Evolutionary conservation across 2,113 vertebrate species (phyloP).

Genomic region (Fulmarus glacialis): DNA sequence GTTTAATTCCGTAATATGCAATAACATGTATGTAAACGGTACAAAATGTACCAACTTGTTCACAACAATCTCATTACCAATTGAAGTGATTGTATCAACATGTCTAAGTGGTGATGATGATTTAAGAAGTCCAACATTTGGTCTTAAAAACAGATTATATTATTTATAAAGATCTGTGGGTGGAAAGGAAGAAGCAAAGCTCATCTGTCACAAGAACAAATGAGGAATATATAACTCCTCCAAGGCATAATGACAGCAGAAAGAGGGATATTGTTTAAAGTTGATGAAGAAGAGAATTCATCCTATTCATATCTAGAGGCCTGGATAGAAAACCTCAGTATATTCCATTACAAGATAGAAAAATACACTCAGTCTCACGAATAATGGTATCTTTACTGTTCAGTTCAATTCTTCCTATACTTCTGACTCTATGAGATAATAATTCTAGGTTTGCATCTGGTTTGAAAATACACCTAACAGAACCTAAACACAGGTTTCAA

Average conservation of each 20-base stretch:
- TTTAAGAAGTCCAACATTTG: slow-evolving; percentile 14
- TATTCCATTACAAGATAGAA: background rate
- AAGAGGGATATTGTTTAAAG: slow-evolving; percentile 29
- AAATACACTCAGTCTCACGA: background rate
- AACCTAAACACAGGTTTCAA: background rate
- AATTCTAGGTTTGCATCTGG: background rate
- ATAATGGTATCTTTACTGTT: background rate
- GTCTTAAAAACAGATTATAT: slow-evolving; percentile 54
- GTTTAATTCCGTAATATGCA: slow-evolving; percentile 15
- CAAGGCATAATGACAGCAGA: slow-evolving; percentile 22
- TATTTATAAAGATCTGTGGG: slow-evolving; percentile 60
- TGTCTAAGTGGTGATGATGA: background rate
- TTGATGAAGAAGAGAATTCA: slow-evolving; percentile 17
- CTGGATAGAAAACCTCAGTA: background rate
- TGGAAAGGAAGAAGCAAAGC: slow-evolving; percentile 52
- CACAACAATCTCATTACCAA: background rate
- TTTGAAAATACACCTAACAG: background rate
- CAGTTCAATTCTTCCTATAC: background rate
- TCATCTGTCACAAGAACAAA: slow-evolving; percentile 49
- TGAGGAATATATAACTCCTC: background rate
- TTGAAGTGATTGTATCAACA: slow-evolving; percentile 20
- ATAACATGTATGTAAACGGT: background rate
- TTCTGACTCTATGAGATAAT: background rate
- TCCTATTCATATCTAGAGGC: background rate
- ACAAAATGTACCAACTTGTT: slow-evolving; percentile 30